Base-by-base conservation (phyloP, 2,797 vertebrate species). In the Hypotaenidia okinawae region DNA sequence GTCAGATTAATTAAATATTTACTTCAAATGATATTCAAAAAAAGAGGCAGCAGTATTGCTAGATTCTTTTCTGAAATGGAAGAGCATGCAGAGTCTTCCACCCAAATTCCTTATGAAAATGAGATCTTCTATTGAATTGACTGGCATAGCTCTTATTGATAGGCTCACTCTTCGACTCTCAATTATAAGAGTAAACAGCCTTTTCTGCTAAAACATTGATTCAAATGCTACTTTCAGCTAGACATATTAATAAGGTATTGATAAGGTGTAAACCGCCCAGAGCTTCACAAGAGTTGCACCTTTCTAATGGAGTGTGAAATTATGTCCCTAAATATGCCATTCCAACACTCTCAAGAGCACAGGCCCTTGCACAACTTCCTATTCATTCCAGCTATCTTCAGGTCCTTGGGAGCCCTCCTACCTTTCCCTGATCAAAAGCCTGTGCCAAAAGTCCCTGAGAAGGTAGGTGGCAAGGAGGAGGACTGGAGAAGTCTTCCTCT, bases 131-230 rank as follows among this genome's bases (percentile, higher is more conserved):
- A 13, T 23, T 74, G 61, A 90, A 89, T 72, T 78, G 84, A 81
- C 22, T 67, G n/a, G 19, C 13, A 63, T 28, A 59, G 47, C 32
- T 63, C 30, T 78, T 95, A 87, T 66, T 78, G 79, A 84, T 86
- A 89, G n/a, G 54, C 62, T 81, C 88, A 84, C 52, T 75, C 27
- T 66, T 72, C 0, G 0, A 35, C 27, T 61, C 18, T 24, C 58
- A 91, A 78, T 81, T 79, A 78, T 28, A 54, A 57, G 37, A 93
- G 15, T 67, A 79, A 91, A 73, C 63, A 78, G 63, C 23, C 17
- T 70, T 90, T 90, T 87, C 80, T 84, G 63, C 57, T 92, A 89
- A 84, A 92, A 64, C 67, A 69, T 69, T 70, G 68, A 83, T 90
- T 93, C 78, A 72, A 39, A 51, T 78, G 24, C 28, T 82, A 54